Conservation (phyloP, 2,797 vertebrate genomes). For the Sphenopsis melanotis region DNA sequence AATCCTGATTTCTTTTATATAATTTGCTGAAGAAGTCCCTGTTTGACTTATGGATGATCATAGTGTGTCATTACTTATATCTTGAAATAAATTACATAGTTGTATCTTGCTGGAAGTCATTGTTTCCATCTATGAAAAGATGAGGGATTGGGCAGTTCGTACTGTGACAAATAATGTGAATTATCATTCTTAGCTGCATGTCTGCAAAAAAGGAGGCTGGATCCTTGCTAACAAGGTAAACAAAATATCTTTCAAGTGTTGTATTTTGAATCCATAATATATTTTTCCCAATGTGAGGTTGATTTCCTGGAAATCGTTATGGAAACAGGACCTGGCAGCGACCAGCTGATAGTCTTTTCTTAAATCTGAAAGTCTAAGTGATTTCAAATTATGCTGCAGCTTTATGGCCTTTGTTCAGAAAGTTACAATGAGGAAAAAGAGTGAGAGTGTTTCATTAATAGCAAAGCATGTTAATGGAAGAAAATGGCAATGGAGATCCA, state of each 20-base stretch:
- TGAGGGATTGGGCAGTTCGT: neutral
- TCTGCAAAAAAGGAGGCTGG: constrained; percentile 71
- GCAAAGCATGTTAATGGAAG: neutral
- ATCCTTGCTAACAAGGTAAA: constrained; percentile 72
- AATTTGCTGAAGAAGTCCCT: neutral
- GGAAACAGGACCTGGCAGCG: constrained; percentile 70
- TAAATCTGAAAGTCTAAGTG: neutral
- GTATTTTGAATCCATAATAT: neutral
- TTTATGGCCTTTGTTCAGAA: neutral
- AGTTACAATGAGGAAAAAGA: neutral
- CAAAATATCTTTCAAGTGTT: constrained; percentile 20
- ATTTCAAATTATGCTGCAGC: neutral
- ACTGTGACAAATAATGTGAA: constrained; percentile 63
- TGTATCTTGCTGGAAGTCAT: neutral
- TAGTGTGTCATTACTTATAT: neutral
- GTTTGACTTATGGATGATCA: neutral
- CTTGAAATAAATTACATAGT: neutral
- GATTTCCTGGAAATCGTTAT: neutral
- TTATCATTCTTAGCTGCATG: constrained; percentile 72
- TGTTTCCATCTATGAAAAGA: neutral
- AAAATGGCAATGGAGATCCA: neutral
- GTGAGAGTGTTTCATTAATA: neutral
- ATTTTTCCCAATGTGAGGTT: neutral
- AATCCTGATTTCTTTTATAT: neutral
- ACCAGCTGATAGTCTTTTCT: constrained; percentile 47